phyloP scores from a whole-genome alignment of 2,888 invertebrate genomes.

The Allolobophora icterica region DNA sequence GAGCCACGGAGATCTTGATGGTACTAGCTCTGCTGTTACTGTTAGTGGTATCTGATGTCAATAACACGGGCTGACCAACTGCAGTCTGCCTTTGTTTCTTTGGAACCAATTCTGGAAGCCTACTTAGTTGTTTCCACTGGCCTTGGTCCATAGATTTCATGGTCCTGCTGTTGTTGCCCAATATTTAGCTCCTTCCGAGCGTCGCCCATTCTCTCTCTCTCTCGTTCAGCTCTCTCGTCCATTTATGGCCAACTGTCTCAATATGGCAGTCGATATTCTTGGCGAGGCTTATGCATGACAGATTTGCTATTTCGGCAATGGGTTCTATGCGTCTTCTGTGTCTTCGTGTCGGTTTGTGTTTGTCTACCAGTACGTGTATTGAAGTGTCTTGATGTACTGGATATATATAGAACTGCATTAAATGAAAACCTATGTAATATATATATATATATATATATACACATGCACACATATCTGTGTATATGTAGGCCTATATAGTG shows the following conservation, averaged over 20 bases:
- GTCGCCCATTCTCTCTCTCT: not conserved
- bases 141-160: conserved; percentile 9
- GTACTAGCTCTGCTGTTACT: not conserved
- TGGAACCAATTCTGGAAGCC: not conserved
- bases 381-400: not conserved
- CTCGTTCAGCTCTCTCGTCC: not conserved
- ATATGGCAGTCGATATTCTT: conserved; percentile 17
- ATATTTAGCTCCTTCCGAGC: not conserved
- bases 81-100: not conserved
- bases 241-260: not conserved
- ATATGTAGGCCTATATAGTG: not conserved
- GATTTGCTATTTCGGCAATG: not conserved
- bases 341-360: not conserved
- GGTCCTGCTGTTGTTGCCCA: not conserved
- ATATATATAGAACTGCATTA: not conserved
- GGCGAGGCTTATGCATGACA: not conserved
- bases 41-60: not conserved
- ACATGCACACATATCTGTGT: not conserved
- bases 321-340: not conserved
- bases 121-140: not conserved
- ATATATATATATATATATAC: not conserved
- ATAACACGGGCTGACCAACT: not conserved
- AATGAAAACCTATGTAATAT: not conserved
- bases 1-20: no score
- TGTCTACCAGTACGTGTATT: not conserved